Base-by-base conservation (phyloP, 1,140 invertebrate genomes). In the Onthophagus taurus region DNA sequence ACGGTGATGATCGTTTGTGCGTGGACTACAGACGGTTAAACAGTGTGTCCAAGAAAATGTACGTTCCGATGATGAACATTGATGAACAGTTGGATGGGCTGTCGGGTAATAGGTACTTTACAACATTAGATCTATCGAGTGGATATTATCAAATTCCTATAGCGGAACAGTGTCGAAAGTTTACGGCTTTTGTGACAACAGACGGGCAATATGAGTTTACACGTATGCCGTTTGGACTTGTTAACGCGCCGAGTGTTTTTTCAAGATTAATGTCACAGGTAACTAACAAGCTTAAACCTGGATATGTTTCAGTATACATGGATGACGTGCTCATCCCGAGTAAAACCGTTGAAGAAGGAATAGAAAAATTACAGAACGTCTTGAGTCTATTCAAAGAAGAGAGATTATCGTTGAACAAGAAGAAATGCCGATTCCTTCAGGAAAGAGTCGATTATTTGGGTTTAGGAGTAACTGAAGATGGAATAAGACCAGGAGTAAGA, bases 141-240 rank as follows among this genome's bases (percentile, higher is more conserved):
- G 41, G 31, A 4, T 61, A 60, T 42, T 47, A 51, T 11, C 57
- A 58, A 9, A 44, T 60, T 6, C 36, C 42, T 3, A 31, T 64
- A 5, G n/a, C 26, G 2, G n/a, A 47, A 4, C 38, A 42, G 20
- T 20, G 47, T 9, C 29, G 17, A 12, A 16, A 18, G 11, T 49
- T 59, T 36, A 64, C 62, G 0, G 51, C 60, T 1, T 66, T 66
- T 39, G 47, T 58, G 2, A 61, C 53, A 0, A 29, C 55, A 42
- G 1, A 60, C 58, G 18, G 72, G 65, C 37, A 38, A 38, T 38
- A 38, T 18, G 67, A 71, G 44, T 71, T 61, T 41, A 31, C 47
- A 0, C 47, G 53, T 37, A 52, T 68, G 45, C 61, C 62, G 7
- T 71, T 68, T 49, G 63, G 63, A 0, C 35, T 66, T 0, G 51